These are phyloP conservation scores for Enteromius fasciolatus DNA, from an alignment of 2,797 vertebrate species.

Conservation along the genomic window DNA sequence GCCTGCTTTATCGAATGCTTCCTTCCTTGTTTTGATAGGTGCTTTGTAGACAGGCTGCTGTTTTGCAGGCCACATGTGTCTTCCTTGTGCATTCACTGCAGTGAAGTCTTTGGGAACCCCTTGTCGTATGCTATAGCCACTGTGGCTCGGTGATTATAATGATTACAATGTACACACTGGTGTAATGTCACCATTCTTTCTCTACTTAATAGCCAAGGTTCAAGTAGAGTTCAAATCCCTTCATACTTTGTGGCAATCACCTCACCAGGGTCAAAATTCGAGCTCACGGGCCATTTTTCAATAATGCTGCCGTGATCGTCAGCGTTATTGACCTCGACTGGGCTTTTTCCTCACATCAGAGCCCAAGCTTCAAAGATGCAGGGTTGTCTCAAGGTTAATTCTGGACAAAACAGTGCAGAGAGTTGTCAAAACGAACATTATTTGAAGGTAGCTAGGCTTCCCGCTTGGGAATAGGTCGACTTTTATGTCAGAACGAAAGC, in stretches of 20 bases:
- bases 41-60: slow-evolving; percentile 33
- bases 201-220: slow-evolving; percentile 42
- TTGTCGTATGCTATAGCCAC: slow-evolving; percentile 15
- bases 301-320: slow-evolving; percentile 70
- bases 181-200: slow-evolving; percentile 34
- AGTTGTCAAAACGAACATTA: slow-evolving; percentile 82
- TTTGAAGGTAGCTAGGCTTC: slow-evolving; percentile 76
- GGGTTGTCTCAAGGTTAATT: slow-evolving; percentile 74
- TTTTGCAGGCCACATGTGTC: slow-evolving; percentile 31
- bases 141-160: slow-evolving; percentile 3
- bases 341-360: slow-evolving; percentile 62
- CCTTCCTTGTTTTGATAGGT: slow-evolving; percentile 38
- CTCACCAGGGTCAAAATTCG: slow-evolving; percentile 58
- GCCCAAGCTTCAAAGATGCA: slow-evolving; percentile 70
- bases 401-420: slow-evolving; percentile 74
- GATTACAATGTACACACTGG: slow-evolving; percentile 33
- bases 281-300: slow-evolving; percentile 65
- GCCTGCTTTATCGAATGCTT: slow-evolving; percentile 55
- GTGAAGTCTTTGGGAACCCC: not conserved
- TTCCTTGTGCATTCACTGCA: not conserved
- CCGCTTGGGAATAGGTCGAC: slow-evolving; percentile 74
- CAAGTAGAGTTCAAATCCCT: slow-evolving; percentile 51
- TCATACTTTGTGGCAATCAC: slow-evolving; percentile 47
- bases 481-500: slow-evolving; percentile 87
- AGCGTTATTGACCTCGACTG: slow-evolving; percentile 68